Conservation (phyloP, 2,888 invertebrate genomes). For the Clitarchus hookeri region DNA sequence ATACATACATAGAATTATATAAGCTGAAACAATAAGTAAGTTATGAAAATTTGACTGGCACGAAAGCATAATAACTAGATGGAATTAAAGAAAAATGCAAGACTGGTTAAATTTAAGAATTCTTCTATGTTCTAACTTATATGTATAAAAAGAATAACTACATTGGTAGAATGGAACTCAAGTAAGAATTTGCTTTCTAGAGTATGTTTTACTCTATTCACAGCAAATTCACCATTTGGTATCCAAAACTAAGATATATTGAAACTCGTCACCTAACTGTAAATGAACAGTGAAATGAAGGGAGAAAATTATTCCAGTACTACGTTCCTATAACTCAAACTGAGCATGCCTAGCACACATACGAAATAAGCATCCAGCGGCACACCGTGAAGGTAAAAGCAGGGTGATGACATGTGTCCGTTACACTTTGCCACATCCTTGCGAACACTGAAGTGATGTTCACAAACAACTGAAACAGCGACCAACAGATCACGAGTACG, state of each 20-base stretch:
- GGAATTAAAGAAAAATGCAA: not conserved
- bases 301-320: not conserved
- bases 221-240: not conserved
- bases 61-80: not conserved
- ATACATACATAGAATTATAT: constrained; percentile 17
- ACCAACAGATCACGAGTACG: no score
- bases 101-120: not conserved
- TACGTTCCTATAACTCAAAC: not conserved
- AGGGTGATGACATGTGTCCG: no score
- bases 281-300: not conserved
- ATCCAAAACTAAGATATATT: not conserved
- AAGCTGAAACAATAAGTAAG: not conserved
- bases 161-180: not conserved
- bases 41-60: not conserved
- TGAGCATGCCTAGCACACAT: not conserved
- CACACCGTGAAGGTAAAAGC: not conserved
- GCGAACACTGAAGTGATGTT: no score
- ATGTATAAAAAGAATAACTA: not conserved
- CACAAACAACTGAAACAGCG: no score
- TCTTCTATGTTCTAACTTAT: not conserved
- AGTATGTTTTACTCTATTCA: not conserved
- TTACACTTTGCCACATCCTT: no score
- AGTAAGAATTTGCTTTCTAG: not conserved
- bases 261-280: no score
- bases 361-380: not conserved